Percentiles rank a stretch among this genome's conserved stretches.
phyloP scores from a whole-genome alignment of 2,888 invertebrate species.

The Thymelicus sylvestris region DNA sequence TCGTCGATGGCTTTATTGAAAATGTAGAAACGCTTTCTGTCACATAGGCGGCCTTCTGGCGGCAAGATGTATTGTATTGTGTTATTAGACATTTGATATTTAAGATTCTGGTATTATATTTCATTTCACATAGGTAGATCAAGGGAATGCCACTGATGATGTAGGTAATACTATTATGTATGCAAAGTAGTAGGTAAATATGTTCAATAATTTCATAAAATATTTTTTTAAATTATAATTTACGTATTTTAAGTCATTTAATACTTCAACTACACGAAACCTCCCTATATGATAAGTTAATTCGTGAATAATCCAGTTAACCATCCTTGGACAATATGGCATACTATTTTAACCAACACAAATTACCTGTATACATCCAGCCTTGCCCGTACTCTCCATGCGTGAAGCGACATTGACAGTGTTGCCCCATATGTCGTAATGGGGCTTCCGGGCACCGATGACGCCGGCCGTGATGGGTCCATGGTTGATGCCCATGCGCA shows the following conservation, averaged over 20 bases:
- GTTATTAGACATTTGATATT: background rate
- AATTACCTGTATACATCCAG: slow-evolving; percentile 94
- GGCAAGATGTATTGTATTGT: background rate
- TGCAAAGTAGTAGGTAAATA: no score
- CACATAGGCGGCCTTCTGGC: background rate
- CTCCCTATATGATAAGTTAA: no score
- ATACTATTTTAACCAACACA: background rate
- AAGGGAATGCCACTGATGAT: background rate
- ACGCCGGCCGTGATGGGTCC: slow-evolving; percentile 98
- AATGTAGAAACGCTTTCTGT: background rate
- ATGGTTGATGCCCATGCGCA: slow-evolving; percentile 97
- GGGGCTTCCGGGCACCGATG: slow-evolving; percentile 97
- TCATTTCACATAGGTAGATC: background rate
- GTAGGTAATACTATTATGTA: background rate
- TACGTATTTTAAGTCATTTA: no score
- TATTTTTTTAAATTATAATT: no score
- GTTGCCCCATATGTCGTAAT: slow-evolving; percentile 99
- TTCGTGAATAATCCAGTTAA: no score
- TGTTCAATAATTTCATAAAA: no score
- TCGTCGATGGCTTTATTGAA: background rate
- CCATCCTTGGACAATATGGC: no score
- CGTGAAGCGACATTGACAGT: slow-evolving; percentile 98
- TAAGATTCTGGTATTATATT: background rate
- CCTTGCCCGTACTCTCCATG: slow-evolving; percentile 99
- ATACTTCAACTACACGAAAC: no score